Percentiles rank a stretch among this genome's conserved stretches.
Conservation (phyloP, 2,113 vertebrate genomes). For the cattle (Bos taurus) region DNA sequence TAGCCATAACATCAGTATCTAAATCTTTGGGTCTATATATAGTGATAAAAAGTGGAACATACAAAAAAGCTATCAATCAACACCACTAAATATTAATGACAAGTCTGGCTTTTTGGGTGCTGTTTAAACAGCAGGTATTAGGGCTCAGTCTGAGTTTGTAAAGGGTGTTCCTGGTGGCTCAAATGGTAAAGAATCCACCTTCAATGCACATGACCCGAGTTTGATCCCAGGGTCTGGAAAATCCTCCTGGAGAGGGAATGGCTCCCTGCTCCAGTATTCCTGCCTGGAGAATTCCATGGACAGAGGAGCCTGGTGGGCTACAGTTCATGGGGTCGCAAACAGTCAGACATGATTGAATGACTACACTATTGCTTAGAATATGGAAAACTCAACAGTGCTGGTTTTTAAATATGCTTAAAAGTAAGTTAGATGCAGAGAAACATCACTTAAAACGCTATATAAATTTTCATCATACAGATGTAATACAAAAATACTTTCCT, state of each 20-base stretch:
- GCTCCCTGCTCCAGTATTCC: neutral
- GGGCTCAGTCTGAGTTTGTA: neutral
- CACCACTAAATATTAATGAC: neutral
- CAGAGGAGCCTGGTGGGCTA: neutral
- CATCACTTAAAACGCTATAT: neutral
- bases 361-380: neutral
- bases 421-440: neutral
- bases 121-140: neutral
- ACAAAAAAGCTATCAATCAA: neutral
- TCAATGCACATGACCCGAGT: neutral
- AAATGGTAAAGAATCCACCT: neutral
- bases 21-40: neutral
- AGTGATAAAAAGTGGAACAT: neutral
- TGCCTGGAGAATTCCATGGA: neutral
- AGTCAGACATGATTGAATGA: rapidly evolving
- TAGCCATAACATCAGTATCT: neutral
- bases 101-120: neutral
- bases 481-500: neutral
- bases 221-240: neutral
- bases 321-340: neutral
- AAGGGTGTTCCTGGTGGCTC: neutral
- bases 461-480: neutral
- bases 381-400: neutral
- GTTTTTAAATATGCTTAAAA: neutral
- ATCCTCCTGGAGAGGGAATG: neutral